Evolutionary conservation across 2,113 vertebrate genomes (phyloP).

Genomic region (Aegithalos caudatus): DNA sequence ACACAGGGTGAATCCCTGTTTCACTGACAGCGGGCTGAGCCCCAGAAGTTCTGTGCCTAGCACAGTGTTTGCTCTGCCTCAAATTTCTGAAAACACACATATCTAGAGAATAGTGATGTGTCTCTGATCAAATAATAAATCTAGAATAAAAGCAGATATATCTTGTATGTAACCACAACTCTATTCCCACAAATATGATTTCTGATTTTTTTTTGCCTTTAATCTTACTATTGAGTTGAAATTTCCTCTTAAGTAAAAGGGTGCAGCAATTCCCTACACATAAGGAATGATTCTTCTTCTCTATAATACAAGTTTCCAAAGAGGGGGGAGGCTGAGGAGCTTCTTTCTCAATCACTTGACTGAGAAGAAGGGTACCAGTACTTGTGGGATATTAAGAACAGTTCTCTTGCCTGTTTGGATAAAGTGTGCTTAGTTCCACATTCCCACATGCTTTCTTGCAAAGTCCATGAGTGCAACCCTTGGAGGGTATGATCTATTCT

Average conservation of each 20-base stretch:
- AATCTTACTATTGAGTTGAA: not conserved
- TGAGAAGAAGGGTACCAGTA: not conserved
- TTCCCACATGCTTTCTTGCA: not conserved
- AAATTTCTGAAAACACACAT: not conserved
- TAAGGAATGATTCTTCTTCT: not conserved
- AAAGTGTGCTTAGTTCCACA: not conserved
- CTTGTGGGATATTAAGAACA: not conserved
- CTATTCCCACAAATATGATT: rapidly evolving
- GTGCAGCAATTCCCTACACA: not conserved
- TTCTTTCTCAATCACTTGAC: not conserved
- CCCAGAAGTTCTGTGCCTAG: not conserved
- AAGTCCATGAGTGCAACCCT: rapidly evolving
- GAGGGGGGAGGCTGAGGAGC: not conserved
- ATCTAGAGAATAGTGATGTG: not conserved
- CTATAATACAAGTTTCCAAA: not conserved
- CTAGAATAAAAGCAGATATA: not conserved
- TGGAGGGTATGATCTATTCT: not conserved
- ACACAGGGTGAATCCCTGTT: rapidly evolving
- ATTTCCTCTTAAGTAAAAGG: not conserved
- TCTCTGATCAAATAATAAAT: not conserved
- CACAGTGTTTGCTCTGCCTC: not conserved
- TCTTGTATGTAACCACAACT: not conserved
- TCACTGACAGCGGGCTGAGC: rapidly evolving
- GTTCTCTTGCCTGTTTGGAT: not conserved
- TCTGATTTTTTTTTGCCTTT: not conserved